Conservation (phyloP, 2,113 vertebrate genomes). For the Cephalopterus ornatus region DNA sequence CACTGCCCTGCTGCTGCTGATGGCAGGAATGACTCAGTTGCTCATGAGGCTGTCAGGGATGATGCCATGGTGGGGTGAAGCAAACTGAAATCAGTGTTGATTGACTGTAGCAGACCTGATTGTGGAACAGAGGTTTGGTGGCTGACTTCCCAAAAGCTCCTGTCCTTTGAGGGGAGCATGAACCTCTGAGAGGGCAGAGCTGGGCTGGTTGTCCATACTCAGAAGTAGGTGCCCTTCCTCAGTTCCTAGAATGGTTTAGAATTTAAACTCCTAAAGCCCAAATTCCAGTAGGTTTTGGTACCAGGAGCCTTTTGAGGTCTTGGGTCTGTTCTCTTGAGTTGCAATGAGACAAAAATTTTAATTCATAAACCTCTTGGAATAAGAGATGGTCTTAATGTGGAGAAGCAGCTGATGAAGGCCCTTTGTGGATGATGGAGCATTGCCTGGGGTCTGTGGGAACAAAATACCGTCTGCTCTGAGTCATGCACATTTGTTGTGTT, state of each 20-base stretch:
- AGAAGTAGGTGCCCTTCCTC: not conserved
- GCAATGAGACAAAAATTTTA: not conserved
- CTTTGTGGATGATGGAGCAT: not conserved
- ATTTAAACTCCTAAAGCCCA: not conserved
- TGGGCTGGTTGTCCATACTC: not conserved
- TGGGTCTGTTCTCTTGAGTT: not conserved
- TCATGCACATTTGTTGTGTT: not conserved
- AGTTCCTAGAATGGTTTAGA: not conserved
- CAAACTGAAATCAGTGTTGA: rapidly evolving
- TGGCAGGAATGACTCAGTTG: not conserved
- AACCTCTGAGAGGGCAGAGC: not conserved
- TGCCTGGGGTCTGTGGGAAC: not conserved
- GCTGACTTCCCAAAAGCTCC: not conserved
- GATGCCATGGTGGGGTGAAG: not conserved
- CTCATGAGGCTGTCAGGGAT: not conserved
- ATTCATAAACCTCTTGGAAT: not conserved
- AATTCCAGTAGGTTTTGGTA: not conserved
- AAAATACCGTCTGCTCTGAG: not conserved
- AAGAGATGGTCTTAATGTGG: not conserved
- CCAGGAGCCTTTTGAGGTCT: not conserved
- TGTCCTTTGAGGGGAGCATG: not conserved
- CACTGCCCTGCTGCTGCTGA: not conserved
- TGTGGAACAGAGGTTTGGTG: not conserved
- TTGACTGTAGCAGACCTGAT: not conserved
- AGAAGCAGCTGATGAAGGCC: not conserved